Conservation (phyloP, 2,797 vertebrate genomes). For the Rhincodon typus region DNA sequence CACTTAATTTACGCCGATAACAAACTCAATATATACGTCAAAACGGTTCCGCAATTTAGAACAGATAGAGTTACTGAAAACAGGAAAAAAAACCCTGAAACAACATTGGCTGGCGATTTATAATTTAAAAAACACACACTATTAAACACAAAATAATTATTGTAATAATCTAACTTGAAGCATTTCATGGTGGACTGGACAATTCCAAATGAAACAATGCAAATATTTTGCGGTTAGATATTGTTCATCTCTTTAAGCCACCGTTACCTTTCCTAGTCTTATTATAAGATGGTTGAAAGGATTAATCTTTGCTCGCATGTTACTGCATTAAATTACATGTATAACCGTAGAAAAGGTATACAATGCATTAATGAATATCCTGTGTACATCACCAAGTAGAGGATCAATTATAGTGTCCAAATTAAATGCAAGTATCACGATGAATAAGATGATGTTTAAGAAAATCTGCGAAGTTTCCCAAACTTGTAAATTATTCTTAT, state of each 20-base stretch:
- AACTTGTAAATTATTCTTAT: neutral
- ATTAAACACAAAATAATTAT: neutral
- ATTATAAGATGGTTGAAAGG: neutral
- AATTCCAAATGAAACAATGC: neutral
- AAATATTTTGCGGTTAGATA: neutral
- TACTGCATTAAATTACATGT: neutral
- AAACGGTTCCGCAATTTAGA: neutral
- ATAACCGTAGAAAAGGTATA: neutral
- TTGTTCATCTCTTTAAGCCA: neutral
- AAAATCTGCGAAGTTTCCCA: neutral
- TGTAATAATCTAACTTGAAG: neutral
- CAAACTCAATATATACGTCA: too few species aligned
- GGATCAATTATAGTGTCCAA: neutral
- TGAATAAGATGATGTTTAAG: neutral
- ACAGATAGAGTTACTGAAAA: neutral
- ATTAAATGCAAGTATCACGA: neutral
- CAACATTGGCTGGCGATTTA: neutral
- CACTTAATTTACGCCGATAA: neutral
- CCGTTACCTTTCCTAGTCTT: neutral
- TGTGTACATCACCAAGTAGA: neutral
- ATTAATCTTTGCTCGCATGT: neutral
- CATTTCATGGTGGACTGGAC: neutral
- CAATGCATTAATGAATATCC: neutral
- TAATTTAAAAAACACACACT: neutral
- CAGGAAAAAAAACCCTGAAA: neutral